Percentiles rank a stretch among this genome's conserved stretches.
Evolutionary conservation across 2,113 vertebrate genomes (phyloP).

Genomic region (Nestor notabilis): DNA sequence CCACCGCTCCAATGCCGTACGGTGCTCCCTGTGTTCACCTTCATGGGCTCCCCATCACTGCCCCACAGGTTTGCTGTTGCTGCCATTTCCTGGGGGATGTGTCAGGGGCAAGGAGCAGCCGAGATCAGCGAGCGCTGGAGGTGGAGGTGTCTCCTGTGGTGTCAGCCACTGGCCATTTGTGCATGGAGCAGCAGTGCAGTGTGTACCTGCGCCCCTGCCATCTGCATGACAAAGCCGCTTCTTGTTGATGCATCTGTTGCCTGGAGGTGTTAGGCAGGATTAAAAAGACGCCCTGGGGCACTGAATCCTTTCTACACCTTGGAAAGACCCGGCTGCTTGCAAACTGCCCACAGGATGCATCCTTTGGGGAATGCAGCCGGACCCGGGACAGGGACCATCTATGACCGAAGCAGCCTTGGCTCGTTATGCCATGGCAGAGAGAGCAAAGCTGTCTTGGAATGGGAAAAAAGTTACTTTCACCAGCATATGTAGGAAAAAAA

Average conservation of each 20-base stretch:
- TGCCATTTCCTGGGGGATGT: background rate
- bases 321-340: background rate
- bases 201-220: conserved; percentile 8
- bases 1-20: background rate
- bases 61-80: background rate
- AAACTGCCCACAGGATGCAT: background rate
- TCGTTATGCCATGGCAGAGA: rapidly evolving
- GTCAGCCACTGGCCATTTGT: conserved; percentile 57
- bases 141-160: background rate
- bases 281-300: conserved; percentile 26
- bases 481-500: too few species aligned
- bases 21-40: background rate
- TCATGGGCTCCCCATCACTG: background rate
- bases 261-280: conserved; percentile 39
- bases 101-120: background rate
- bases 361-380: background rate
- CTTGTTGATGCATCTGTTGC: conserved; percentile 60
- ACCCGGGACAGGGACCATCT: background rate
- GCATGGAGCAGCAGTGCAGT: background rate
- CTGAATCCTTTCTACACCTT: background rate
- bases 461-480: background rate
- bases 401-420: rapidly evolving
- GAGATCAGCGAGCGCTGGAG: background rate
- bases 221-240: conserved; percentile 74
- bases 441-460: background rate